Evolutionary conservation across 2,888 invertebrate genomes (phyloP).

Genomic region (Drosophila monieri): DNA sequence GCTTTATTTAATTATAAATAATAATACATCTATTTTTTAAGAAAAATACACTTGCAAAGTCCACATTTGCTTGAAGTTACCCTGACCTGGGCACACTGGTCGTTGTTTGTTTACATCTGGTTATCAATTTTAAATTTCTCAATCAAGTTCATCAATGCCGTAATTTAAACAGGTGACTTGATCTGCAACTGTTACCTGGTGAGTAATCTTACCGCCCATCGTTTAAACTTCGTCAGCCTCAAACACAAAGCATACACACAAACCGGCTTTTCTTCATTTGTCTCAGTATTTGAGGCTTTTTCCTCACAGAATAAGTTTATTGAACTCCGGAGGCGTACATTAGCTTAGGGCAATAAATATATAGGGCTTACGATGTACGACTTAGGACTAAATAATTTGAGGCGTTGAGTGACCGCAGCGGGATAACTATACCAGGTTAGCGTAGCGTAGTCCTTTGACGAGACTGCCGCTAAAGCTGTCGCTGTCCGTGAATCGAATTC

Average conservation of each 20-base stretch:
- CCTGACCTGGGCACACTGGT: slow-evolving; percentile 3
- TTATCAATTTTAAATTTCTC: slow-evolving; percentile 1
- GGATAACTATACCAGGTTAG: slow-evolving; percentile 76
- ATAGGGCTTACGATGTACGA: slow-evolving; percentile 38
- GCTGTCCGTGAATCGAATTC: slow-evolving; percentile 79
- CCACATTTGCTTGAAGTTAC: not conserved
- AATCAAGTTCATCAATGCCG: slow-evolving; percentile 3
- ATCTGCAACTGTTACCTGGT: slow-evolving; percentile 8
- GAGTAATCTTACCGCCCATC: slow-evolving; percentile 12
- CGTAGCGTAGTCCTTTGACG: slow-evolving; percentile 81
- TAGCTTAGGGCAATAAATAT: slow-evolving; percentile 70
- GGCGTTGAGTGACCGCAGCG: not conserved
- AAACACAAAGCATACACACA: slow-evolving; percentile 22
- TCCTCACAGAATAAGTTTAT: slow-evolving; percentile 77
- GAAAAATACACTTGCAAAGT: too few species aligned
- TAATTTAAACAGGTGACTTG: slow-evolving; percentile 10
- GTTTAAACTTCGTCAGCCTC: slow-evolving; percentile 10
- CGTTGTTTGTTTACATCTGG: slow-evolving; percentile 27
- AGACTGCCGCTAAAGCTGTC: slow-evolving; percentile 79
- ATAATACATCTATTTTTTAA: too few species aligned
- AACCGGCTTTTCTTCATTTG: slow-evolving; percentile 57
- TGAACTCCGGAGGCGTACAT: slow-evolving; percentile 66
- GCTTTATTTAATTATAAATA: too few species aligned
- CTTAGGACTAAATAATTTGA: slow-evolving; percentile 23
- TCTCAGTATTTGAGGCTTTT: slow-evolving; percentile 33